Base-by-base conservation (phyloP, 2,888 invertebrate genomes). In the Drosophila subsilvestris region DNA sequence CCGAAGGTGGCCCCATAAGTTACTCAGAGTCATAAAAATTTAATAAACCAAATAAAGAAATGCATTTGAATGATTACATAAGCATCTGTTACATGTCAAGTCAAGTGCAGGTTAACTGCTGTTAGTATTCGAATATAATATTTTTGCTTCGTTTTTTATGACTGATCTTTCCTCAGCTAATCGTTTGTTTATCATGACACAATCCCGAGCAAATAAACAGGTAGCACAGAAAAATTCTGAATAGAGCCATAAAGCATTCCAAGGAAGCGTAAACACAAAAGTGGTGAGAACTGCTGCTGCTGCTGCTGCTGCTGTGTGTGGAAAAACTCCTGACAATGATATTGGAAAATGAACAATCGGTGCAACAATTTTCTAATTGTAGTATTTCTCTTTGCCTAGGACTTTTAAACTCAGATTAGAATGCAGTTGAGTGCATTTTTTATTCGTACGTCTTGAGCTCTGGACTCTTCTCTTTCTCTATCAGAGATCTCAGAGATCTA, bases 41-140 rank as follows among this genome's bases (percentile, higher is more conserved):
- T 3, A 32, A 32, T 37, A 12, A 2, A 14, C 14, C 14, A 37
- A 37, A 37, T 7, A 37, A 37, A 6, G 7, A 37, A 37, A 37
- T 14, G 14, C 14, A 37, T 37, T 37, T 14, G 14, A 37, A 37
- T 37, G 5, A 5, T 14, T 14, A 1, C 12, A 29, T 27, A 27
- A 37, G n/a, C n/a, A n/a, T 14, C 37, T 14, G 37, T 37, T 37
- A 37, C 14, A 37, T 20, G 12, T 48, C 45, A 29, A 63, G 67
- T 67, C 70, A 59, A 62, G 63, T 74, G 50, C 37, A 56, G 71
- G 67, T 65, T 71, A 79, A 75, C 55, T 59, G 29, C 43, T 63
- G 27, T 60, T 53, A 53, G 32, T 63, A 76, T 65, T 65, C 44
- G n/a, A 42, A 25, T 25, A 6, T 6, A 70, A 69, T 69, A 63